A percentile compares a stretch with the other conserved stretches of the same genome.
phyloP scores from a whole-genome alignment of 2,797 vertebrate species.

The Psittacula echo region DNA sequence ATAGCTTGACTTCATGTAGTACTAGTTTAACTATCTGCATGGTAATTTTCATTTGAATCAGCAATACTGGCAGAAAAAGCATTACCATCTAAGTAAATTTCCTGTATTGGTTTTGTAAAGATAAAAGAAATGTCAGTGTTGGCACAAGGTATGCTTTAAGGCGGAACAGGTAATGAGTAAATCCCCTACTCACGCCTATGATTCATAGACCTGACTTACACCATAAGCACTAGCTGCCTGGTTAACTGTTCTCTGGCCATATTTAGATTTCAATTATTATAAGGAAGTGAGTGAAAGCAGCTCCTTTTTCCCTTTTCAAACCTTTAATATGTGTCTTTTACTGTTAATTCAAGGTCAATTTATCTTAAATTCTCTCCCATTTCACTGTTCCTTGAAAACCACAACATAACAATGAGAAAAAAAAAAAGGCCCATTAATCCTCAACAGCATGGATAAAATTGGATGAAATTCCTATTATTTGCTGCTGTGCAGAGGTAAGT shows the following conservation, averaged over 20 bases:
- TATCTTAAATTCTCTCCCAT: not conserved
- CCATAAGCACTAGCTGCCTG: not conserved
- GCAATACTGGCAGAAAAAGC: not conserved
- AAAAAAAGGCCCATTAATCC: not conserved
- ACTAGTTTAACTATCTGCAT: not conserved
- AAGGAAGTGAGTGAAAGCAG: not conserved
- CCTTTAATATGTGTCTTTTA: not conserved
- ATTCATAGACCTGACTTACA: not conserved
- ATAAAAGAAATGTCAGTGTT: not conserved
- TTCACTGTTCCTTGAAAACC: not conserved
- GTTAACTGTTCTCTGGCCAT: not conserved
- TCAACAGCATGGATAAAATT: not conserved
- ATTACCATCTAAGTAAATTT: not conserved
- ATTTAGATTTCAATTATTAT: not conserved
- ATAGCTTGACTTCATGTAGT: not conserved
- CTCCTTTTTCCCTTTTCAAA: not conserved
- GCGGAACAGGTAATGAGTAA: not conserved
- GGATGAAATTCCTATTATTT: not conserved
- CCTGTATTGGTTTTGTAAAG: not conserved
- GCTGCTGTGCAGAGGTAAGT: not conserved
- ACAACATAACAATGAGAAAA: accelerated
- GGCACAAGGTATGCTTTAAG: not conserved
- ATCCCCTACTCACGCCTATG: not conserved
- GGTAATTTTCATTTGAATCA: not conserved
- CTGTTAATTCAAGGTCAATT: not conserved